These are phyloP conservation scores for Drosophila mayri DNA, from an alignment of 1,140 invertebrate species.

Conservation along the genomic window DNA sequence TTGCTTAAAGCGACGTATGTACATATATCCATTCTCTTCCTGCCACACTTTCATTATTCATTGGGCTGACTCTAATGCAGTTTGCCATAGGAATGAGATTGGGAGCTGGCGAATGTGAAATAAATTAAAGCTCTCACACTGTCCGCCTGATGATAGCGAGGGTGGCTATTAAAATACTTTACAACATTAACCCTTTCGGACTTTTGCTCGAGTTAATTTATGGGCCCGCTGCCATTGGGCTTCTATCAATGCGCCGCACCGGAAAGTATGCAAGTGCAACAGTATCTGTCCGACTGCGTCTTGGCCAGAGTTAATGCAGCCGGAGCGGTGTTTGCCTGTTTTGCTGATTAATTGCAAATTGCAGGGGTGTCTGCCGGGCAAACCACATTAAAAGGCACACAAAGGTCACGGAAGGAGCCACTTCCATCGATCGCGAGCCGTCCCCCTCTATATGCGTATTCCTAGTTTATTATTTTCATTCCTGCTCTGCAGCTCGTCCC, in stretches of 20 bases:
- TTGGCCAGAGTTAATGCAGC: constrained; percentile 28
- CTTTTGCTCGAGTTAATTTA: constrained; percentile 63
- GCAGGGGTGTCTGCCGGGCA: constrained; percentile 76
- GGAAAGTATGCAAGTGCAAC: constrained; percentile 54
- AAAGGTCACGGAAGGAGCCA: constrained; percentile 70
- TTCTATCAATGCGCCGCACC: constrained; percentile 49
- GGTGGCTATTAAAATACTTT: constrained; percentile 76
- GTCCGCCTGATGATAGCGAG: constrained; percentile 13
- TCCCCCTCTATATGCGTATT: constrained; percentile 63
- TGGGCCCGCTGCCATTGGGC: constrained; percentile 43
- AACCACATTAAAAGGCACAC: constrained; percentile 78
- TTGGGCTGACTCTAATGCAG: constrained; percentile 43
- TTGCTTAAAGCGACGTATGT: constrained; percentile 3
- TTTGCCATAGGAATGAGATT: constrained; percentile 50
- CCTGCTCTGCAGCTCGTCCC: constrained; percentile 8
- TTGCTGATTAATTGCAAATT: constrained; percentile 82
- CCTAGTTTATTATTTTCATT: constrained; percentile 78
- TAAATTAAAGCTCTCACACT: constrained; percentile 50
- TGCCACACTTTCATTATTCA: constrained; percentile 11
- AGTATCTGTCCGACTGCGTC: constrained; percentile 12
- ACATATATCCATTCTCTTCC: background rate
- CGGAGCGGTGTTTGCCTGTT: constrained; percentile 60
- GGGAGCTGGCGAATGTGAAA: constrained; percentile 65
- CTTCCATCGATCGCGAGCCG: constrained; percentile 54
- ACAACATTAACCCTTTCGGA: constrained; percentile 70